Conservation (phyloP, 1,140 invertebrate species). For the Micrasema minimum region DNA sequence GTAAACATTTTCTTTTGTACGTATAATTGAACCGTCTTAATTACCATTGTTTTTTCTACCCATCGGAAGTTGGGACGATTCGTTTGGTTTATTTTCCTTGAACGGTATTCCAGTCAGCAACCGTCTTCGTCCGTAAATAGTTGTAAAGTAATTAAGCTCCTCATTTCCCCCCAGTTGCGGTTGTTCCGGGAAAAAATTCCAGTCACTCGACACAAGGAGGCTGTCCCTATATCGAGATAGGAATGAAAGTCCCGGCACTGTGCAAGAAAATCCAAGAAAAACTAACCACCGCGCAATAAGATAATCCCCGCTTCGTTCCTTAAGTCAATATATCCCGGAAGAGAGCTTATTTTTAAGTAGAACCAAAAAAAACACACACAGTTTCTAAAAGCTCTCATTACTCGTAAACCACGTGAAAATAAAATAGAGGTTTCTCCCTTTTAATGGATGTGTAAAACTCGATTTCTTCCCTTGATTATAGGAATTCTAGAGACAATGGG, state of each 20-base stretch:
- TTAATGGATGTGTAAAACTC: too few relatives aligned
- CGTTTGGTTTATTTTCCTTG: neutral
- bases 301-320: slow-evolving; percentile 27
- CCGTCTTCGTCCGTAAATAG: slow-evolving; percentile 27
- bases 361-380: too few relatives aligned
- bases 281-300: slow-evolving; percentile 12
- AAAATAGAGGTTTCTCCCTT: too few relatives aligned
- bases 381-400: too few relatives aligned
- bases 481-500: neutral
- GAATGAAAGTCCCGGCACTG: slow-evolving; percentile 16
- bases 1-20: neutral
- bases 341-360: too few relatives aligned
- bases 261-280: slow-evolving; percentile 14
- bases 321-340: slow-evolving; percentile 15
- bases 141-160: slow-evolving; percentile 34
- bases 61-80: neutral
- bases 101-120: slow-evolving; percentile 23
- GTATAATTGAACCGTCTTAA: slow-evolving; percentile 15
- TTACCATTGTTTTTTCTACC: slow-evolving; percentile 9
- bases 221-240: neutral
- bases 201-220: slow-evolving; percentile 7
- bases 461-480: too few relatives aligned
- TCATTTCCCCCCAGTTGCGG: slow-evolving; percentile 4
- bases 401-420: too few relatives aligned
- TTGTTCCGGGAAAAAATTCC: slow-evolving; percentile 16